Evolutionary conservation across 1,140 invertebrate genomes (phyloP).

Genomic region (Calephelis nemesis): DNA sequence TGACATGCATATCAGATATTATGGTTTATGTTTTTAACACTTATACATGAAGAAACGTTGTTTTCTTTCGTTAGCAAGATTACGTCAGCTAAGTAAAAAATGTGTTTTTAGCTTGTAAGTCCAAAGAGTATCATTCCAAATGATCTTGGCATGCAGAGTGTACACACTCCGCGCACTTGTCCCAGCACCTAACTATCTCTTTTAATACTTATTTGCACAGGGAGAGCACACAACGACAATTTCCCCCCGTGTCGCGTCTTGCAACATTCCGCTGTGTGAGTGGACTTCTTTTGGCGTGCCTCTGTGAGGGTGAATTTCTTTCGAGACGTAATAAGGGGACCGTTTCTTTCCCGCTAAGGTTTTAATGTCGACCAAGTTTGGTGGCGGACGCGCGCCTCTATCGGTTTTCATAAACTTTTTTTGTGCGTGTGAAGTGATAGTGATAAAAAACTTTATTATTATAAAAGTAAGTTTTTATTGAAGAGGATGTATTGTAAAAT

Average conservation of each 20-base stretch:
- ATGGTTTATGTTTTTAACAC: too few species aligned
- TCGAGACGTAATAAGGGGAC: conserved; percentile 79
- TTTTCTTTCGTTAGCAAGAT: too few species aligned
- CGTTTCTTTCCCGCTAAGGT: conserved; percentile 78
- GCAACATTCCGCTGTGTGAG: conserved; percentile 55
- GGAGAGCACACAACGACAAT: conserved; percentile 46
- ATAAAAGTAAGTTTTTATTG: conserved; percentile 33
- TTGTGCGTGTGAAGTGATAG: conserved; percentile 52
- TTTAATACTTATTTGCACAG: conserved; percentile 73
- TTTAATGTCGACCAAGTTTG: conserved; percentile 78
- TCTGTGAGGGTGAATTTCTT: conserved; percentile 76
- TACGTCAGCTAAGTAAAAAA: not conserved
- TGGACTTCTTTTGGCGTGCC: conserved; percentile 69
- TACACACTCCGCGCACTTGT: conserved; percentile 46
- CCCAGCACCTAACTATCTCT: conserved; percentile 69
- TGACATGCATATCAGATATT: too few species aligned
- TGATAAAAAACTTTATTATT: conserved; percentile 37
- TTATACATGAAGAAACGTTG: too few species aligned
- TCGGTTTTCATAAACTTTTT: conserved; percentile 64
- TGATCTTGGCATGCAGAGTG: conserved; percentile 31
- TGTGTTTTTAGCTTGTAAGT: conserved; percentile 4
- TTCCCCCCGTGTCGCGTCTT: conserved; percentile 53
- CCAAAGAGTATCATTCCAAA: conserved; percentile 1
- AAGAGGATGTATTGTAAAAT: conserved; percentile 23
- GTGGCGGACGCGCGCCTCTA: conserved; percentile 71